A percentile compares a stretch with the other conserved stretches of the same genome.
These are phyloP conservation scores for Neotoxoptera formosana DNA, from an alignment of 1,140 invertebrate genomes.

Conservation along the genomic window DNA sequence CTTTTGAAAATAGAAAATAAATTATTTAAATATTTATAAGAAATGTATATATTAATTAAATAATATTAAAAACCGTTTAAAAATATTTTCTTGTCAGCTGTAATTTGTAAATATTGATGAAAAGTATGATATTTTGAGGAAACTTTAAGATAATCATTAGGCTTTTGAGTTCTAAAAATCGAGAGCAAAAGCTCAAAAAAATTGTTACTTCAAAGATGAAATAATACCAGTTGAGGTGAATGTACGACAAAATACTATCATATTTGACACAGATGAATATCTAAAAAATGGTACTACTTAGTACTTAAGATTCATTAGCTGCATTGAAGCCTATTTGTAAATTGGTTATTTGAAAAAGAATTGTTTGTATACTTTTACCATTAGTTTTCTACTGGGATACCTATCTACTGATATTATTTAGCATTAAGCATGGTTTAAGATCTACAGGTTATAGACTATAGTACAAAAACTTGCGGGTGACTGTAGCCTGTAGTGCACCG, in stretches of 20 bases:
- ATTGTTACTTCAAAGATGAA: constrained; percentile 76
- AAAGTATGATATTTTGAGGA: constrained; percentile 72
- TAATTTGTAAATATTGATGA: constrained; percentile 84
- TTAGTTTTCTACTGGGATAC: too few relatives aligned
- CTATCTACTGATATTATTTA: too few relatives aligned
- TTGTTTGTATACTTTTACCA: too few relatives aligned
- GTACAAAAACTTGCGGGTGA: too few relatives aligned
- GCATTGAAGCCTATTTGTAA: constrained; percentile 73
- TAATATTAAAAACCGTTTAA: background rate
- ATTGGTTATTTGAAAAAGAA: too few relatives aligned
- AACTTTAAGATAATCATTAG: constrained; percentile 80
- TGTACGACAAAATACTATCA: constrained; percentile 66
- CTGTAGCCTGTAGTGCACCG: too few relatives aligned
- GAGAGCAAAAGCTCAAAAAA: constrained; percentile 71
- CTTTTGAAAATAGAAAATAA: background rate
- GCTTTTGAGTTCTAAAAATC: constrained; percentile 77
- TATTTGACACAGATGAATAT: constrained; percentile 72
- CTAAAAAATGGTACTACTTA: constrained; percentile 71
- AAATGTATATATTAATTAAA: too few relatives aligned
- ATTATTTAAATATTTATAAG: too few relatives aligned
- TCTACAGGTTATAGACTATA: too few relatives aligned
- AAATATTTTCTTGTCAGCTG: constrained; percentile 65
- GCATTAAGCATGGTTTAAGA: too few relatives aligned
- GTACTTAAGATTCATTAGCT: constrained; percentile 68
- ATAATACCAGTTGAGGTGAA: constrained; percentile 72